These are phyloP conservation scores for Trichopria drosophilae DNA, from an alignment of 2,888 invertebrate genomes.

Conservation along the genomic window DNA sequence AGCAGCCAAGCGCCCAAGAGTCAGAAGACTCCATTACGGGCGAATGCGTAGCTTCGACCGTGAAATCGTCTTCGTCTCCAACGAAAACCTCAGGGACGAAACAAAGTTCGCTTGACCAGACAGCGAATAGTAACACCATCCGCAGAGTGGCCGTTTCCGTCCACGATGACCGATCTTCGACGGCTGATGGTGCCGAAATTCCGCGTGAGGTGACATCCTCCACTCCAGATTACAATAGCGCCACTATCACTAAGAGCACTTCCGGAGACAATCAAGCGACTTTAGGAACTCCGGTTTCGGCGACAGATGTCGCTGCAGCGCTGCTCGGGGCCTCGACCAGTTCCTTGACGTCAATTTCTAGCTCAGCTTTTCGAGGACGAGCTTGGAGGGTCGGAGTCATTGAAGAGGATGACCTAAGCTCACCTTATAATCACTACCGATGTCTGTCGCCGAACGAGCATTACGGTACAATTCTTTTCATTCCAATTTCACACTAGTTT, in stretches of 20 bases:
- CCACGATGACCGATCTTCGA: slow-evolving; percentile 45
- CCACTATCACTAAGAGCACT: slow-evolving; percentile 58
- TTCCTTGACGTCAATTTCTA: slow-evolving; percentile 55
- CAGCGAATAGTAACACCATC: too few relatives aligned
- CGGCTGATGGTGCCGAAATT: slow-evolving; percentile 41
- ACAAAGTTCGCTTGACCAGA: slow-evolving; percentile 33
- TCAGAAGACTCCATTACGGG: slow-evolving; percentile 49
- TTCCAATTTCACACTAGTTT: too few relatives aligned
- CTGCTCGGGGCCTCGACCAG: slow-evolving; percentile 61
- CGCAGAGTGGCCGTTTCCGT: slow-evolving; percentile 51
- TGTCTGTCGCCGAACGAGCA: slow-evolving; percentile 70
- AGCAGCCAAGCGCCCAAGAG: slow-evolving; percentile 36
- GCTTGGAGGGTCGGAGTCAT: slow-evolving; percentile 55
- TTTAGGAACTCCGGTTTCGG: slow-evolving; percentile 60
- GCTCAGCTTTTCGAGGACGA: slow-evolving; percentile 45
- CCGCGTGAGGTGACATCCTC: slow-evolving; percentile 33
- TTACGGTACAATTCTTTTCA: slow-evolving; percentile 44
- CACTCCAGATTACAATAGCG: slow-evolving; percentile 36
- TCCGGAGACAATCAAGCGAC: slow-evolving; percentile 59
- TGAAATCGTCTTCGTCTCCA: too few relatives aligned
- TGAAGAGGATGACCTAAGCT: slow-evolving; percentile 69
- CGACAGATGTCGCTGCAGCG: slow-evolving; percentile 61
- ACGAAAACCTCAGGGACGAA: slow-evolving; percentile 31
- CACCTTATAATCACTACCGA: slow-evolving; percentile 76
- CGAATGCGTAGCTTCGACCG: too few relatives aligned